Base-by-base conservation (phyloP, 1,140 invertebrate genomes). In the Drosophila punjabiensis region DNA sequence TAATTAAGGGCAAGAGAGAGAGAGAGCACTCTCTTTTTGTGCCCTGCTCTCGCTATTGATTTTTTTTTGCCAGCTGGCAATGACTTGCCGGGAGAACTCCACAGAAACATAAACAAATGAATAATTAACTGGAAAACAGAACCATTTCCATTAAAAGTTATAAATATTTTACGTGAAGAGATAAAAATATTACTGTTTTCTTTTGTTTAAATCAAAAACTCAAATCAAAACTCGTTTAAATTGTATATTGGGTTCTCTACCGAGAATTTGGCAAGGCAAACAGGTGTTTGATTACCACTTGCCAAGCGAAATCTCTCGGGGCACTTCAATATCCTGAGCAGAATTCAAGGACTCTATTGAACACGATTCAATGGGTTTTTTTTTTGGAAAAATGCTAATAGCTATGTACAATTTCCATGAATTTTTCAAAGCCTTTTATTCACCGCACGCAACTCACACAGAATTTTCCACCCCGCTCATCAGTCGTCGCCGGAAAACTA, bases 21-120 rank as follows among this genome's bases (percentile, higher is more conserved):
- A 3, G 20, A 39, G 37, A 37, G 53, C 56, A 33, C 53, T 67
- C 67, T 66, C 68, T 74, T 50, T 48, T 48, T 56, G 45, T n/a
- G 6, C 14, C 43, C 28, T 61, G 69, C 45, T 62, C 24, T 58
- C 41, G 56, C 65, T 89, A 89, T 89, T 82, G 86, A 89, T 90
- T 89, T 90, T 85, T 84, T 88, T 33, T 37, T 62, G 75, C 47
- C 45, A 62, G 81, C 64, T 82, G 86, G 82, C 75, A 85, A 82
- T 47, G 61, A 62, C 66, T 45, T 50, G 41, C 58, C n/a, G 43
- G 20, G n/a, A 48, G 45, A 64, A 53, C 37, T 41, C 35, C 43
- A 43, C 45, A 61, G 48, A 64, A 78, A 65, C 67, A 74, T 66
- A 79, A 82, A 87, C 60, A 79, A 76, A 64, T 55, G 11, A 47